phyloP scores from a whole-genome alignment of 1,140 invertebrate species.

The Parasteatoda tepidariorum region DNA sequence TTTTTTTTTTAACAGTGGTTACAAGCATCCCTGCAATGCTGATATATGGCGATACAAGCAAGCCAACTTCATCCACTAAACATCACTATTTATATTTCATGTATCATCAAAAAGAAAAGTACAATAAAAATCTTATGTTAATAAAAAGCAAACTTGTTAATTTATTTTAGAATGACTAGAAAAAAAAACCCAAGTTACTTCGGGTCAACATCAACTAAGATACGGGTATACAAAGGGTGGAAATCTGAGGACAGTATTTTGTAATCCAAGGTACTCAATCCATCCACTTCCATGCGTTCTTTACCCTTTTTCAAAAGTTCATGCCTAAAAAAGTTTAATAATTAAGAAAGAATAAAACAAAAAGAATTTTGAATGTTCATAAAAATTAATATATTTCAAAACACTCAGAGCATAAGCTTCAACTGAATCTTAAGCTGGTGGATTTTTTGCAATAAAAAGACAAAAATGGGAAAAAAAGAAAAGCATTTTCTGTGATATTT shows the following conservation, averaged over 20 bases:
- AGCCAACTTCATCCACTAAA: neutral
- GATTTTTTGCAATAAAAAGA: too few species aligned
- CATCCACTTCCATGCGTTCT: conserved; percentile 83
- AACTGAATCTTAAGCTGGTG: too few species aligned
- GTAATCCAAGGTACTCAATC: conserved; percentile 86
- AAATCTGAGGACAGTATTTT: conserved; percentile 77
- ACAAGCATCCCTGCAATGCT: conserved; percentile 80
- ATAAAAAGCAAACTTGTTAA: neutral
- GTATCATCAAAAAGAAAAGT: too few species aligned
- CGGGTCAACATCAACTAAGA: conserved; percentile 62
- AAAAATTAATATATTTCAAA: too few species aligned
- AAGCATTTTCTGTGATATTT: too few species aligned
- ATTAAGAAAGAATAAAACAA: neutral
- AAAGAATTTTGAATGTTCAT: neutral
- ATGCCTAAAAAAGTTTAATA: conserved; percentile 68
- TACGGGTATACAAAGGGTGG: conserved; percentile 70
- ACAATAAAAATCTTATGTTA: neutral
- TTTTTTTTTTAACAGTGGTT: conserved; percentile 78
- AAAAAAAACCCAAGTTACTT: conserved; percentile 1
- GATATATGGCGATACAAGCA: conserved; percentile 44
- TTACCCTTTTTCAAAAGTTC: conserved; percentile 84
- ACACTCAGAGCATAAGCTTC: too few species aligned
- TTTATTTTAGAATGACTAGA: neutral
- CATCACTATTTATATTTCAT: neutral
- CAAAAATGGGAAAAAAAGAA: too few species aligned